phyloP scores from a whole-genome alignment of 1,140 invertebrate genomes.

The Pogonus chalceus region DNA sequence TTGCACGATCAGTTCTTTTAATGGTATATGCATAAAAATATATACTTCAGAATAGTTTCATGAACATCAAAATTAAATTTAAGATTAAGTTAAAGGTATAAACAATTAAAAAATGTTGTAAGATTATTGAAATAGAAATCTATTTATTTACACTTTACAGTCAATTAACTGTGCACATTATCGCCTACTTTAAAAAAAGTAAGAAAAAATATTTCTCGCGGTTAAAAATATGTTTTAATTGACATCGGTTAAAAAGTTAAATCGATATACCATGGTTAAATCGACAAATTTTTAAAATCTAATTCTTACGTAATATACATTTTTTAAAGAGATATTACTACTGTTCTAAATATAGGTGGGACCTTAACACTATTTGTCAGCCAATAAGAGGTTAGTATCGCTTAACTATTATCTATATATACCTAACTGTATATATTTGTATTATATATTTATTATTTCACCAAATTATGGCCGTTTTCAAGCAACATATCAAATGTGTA shows the following conservation, averaged over 20 bases:
- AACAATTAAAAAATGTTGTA: too few species aligned
- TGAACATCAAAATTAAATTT: too few species aligned
- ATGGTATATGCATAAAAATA: too few species aligned
- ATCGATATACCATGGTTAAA: too few species aligned
- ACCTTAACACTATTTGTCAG: neutral
- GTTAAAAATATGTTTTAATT: slow-evolving; percentile 2
- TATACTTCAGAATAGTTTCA: too few species aligned
- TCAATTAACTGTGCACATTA: neutral
- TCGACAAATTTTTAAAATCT: too few species aligned
- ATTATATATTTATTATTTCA: neutral
- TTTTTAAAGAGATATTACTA: neutral
- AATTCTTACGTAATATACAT: too few species aligned
- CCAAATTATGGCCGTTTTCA: slow-evolving; percentile 3
- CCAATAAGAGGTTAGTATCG: slow-evolving; percentile 2
- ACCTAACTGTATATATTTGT: neutral
- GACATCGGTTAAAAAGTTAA: too few species aligned
- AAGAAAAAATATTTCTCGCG: neutral
- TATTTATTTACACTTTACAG: too few species aligned
- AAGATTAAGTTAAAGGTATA: too few species aligned
- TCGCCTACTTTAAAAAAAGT: neutral
- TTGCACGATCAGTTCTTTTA: too few species aligned
- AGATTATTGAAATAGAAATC: too few species aligned
- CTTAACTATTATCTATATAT: neutral
- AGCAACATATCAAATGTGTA: neutral
- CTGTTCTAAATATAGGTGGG: slow-evolving; percentile 3